These are phyloP conservation scores for Chanos chanos DNA, from an alignment of 2,797 vertebrate genomes.

Conservation along the genomic window DNA sequence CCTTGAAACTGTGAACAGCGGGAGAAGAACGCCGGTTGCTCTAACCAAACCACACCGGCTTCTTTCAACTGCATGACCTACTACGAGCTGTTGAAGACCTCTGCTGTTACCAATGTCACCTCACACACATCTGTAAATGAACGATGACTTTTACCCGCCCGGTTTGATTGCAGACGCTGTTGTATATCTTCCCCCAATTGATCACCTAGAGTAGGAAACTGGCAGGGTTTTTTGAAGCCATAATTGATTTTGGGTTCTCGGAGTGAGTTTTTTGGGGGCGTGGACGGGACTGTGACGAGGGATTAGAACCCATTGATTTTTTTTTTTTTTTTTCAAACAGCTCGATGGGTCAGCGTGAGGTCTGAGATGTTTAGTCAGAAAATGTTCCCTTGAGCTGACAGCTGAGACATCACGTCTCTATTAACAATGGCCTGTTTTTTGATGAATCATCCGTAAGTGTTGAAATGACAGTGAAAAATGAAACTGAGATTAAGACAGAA, in stretches of 20 bases:
- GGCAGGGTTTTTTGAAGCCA: background rate
- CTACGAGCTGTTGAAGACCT: too few relatives aligned
- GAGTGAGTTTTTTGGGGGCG: background rate
- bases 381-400: background rate
- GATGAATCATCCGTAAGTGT: background rate
- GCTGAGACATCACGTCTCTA: background rate
- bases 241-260: slow-evolving; percentile 9
- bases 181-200: background rate
- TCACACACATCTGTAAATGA: too few relatives aligned
- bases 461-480: background rate
- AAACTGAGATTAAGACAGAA: background rate
- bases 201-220: background rate
- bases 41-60: too few relatives aligned
- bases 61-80: too few relatives aligned
- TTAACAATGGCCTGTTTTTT: background rate
- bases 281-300: too few relatives aligned
- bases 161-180: background rate
- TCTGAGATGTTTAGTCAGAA: background rate
- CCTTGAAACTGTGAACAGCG: too few relatives aligned
- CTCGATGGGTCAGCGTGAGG: background rate
- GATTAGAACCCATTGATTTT: slow-evolving; percentile 21
- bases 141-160: background rate
- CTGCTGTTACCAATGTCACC: too few relatives aligned
- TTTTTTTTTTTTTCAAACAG: background rate
- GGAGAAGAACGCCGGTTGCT: too few relatives aligned